Percentiles rank a stretch among this genome's conserved stretches.
Conservation (phyloP, 2,888 invertebrate genomes). For the Neuroscelio doddi region DNA sequence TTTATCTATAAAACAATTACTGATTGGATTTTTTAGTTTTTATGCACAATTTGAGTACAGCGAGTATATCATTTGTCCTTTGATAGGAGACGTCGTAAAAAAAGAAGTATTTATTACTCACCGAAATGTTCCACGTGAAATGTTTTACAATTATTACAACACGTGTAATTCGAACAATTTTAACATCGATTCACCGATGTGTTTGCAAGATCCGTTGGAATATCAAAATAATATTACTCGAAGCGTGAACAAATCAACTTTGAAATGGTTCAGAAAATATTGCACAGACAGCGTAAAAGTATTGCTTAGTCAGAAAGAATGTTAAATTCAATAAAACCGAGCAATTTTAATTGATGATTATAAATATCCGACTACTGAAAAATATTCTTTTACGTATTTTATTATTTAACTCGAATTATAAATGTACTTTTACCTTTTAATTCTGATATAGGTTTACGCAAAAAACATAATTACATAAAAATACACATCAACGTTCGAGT, state of each 20-base stretch:
- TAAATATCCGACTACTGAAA: too few relatives aligned
- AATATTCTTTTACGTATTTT: too few relatives aligned
- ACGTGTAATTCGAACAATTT: conserved; percentile 20
- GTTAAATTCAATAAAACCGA: too few relatives aligned
- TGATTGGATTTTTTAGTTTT: conserved; percentile 71
- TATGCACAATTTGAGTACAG: conserved; percentile 71
- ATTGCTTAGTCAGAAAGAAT: conserved; percentile 1
- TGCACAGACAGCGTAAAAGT: conserved; percentile 33
- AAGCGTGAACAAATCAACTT: conserved; percentile 26
- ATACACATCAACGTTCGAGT: too few relatives aligned
- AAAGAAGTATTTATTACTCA: conserved; percentile 68
- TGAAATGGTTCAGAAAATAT: conserved; percentile 26
- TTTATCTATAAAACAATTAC: conserved; percentile 53
- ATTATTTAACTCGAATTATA: too few relatives aligned
- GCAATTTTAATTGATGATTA: too few relatives aligned
- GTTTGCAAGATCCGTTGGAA: conserved; percentile 38
- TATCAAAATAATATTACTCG: conserved; percentile 32
- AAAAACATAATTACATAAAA: too few relatives aligned
- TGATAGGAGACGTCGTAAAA: conserved; percentile 70
- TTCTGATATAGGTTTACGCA: too few relatives aligned
- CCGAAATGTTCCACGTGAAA: conserved; percentile 46
- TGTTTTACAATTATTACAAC: conserved; percentile 33
- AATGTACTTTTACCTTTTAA: too few relatives aligned
- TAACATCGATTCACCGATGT: conserved; percentile 31
- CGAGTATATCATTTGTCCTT: conserved; percentile 69